phyloP scores from a whole-genome alignment of 1,140 invertebrate species.

The Monomorium pharaonis region DNA sequence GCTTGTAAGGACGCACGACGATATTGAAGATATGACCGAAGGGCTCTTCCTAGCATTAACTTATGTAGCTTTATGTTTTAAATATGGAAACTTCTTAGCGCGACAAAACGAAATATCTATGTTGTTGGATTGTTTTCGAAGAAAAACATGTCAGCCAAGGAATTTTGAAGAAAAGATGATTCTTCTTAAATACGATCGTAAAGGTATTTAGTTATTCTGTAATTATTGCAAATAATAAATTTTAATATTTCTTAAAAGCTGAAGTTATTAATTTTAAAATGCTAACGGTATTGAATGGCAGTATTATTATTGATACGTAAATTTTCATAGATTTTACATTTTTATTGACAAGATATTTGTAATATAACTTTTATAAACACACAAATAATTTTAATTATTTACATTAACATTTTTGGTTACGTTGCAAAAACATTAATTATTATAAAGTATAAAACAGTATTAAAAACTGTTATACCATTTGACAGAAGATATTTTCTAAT shows the following conservation, averaged over 20 bases:
- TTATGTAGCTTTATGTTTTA: conserved; percentile 47
- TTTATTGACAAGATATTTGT: too few species aligned
- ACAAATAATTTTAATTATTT: too few species aligned
- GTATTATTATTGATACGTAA: too few species aligned
- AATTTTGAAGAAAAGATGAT: conserved; percentile 24
- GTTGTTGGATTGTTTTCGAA: conserved; percentile 37
- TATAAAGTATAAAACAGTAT: too few species aligned
- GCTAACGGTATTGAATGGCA: too few species aligned
- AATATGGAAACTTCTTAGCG: conserved; percentile 43
- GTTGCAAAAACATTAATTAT: too few species aligned
- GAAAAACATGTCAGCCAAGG: conserved; percentile 28
- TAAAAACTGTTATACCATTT: too few species aligned
- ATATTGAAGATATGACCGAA: conserved; percentile 50
- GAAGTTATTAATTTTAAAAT: neutral
- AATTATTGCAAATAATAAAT: neutral
- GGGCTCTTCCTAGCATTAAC: conserved; percentile 46
- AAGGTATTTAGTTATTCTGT: conserved; percentile 10
- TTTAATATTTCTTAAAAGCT: neutral
- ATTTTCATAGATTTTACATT: too few species aligned
- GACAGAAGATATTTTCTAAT: too few species aligned
- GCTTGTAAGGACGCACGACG: conserved; percentile 20
- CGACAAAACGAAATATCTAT: conserved; percentile 8
- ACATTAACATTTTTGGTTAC: too few species aligned
- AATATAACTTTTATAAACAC: too few species aligned
- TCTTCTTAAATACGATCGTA: conserved; percentile 37